Percentiles rank a stretch among this genome's conserved stretches.
Evolutionary conservation across 35 echinoderm and acorn worm species (phyloP).

Genomic region (Lytechinus pictus): DNA sequence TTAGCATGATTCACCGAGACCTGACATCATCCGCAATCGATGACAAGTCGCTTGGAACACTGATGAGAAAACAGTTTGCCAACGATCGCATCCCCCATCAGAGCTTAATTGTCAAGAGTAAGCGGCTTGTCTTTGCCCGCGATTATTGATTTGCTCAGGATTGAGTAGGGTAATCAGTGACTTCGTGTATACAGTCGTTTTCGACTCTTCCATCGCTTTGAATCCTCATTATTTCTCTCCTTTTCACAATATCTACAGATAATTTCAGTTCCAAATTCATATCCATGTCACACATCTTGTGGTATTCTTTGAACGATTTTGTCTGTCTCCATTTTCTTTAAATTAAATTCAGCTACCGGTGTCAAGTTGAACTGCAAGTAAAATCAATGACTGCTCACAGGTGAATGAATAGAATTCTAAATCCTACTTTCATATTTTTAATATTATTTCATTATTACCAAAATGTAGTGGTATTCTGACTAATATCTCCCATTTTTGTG

Average conservation of each 20-base stretch:
- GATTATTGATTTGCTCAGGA: neutral
- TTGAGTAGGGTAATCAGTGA: neutral
- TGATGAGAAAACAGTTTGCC: constrained; percentile 10
- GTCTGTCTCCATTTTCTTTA: neutral
- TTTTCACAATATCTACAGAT: neutral
- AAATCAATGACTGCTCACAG: neutral
- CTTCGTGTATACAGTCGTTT: neutral
- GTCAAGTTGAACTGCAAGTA: neutral
- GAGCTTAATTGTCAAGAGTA: neutral
- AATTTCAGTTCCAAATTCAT: neutral
- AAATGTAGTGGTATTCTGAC: no score
- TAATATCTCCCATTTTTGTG: no score
- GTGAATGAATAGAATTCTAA: neutral
- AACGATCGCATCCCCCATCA: constrained; percentile 14
- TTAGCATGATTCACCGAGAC: neutral
- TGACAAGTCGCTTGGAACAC: neutral
- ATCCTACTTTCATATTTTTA: neutral
- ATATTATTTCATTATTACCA: no score
- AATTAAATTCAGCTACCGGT: neutral
- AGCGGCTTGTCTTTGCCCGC: neutral
- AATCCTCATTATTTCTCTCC: neutral
- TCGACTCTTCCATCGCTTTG: neutral
- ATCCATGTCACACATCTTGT: neutral
- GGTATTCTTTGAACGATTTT: neutral
- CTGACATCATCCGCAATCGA: neutral